Conservation (phyloP, 2,888 invertebrate species). For the Smittia aterrima region DNA sequence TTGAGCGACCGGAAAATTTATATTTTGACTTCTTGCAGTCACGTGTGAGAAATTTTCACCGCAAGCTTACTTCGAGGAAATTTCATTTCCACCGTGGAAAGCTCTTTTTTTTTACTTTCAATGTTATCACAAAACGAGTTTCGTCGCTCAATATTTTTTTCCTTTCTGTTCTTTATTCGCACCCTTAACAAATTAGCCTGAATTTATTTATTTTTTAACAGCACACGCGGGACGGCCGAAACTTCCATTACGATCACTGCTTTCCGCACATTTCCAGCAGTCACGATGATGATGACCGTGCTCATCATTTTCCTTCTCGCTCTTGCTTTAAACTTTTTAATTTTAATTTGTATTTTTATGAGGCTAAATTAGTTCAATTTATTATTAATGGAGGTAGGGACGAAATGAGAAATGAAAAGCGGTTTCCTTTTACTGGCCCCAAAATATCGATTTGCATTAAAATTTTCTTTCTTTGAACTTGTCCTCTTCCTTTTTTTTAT, state of each 20-base stretch:
- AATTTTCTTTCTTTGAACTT: background rate
- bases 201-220: slow-evolving; percentile 19
- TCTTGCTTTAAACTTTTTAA: background rate
- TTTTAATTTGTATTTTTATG: slow-evolving; percentile 38
- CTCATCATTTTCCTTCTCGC: background rate
- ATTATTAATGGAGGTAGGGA: slow-evolving; percentile 9
- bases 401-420: slow-evolving; percentile 16
- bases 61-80: no score
- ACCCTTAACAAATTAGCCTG: background rate
- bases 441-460: slow-evolving; percentile 27
- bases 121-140: no score
- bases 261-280: background rate
- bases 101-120: no score
- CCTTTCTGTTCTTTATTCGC: background rate
- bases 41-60: no score
- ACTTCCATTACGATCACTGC: background rate
- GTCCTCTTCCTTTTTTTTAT: slow-evolving; percentile 1
- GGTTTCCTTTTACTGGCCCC: background rate
- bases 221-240: background rate
- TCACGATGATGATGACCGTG: background rate
- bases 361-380: slow-evolving; percentile 39
- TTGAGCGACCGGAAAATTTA: no score
- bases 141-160: background rate
- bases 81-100: no score
- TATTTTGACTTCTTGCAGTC: no score